Evolutionary conservation across 2,113 vertebrate genomes (phyloP), one percentile per base, ranked within the genome.

Genomic region (Dolichallabes microphthalmus): DNA sequence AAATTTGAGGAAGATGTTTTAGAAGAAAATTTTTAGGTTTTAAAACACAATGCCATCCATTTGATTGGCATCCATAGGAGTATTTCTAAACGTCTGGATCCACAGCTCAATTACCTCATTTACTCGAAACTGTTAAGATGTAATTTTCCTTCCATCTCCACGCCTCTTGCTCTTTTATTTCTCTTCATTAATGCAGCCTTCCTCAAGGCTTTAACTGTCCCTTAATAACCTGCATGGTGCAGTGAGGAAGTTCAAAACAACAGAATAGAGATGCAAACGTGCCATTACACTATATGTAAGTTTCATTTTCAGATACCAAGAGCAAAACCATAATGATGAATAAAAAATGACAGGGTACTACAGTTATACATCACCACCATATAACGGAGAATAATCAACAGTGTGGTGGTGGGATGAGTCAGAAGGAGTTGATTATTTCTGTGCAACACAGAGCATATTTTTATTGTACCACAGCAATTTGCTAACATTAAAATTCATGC

Each of bases 151-250:
- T 30, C 74, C 8, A 35, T 52, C n/a, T 57, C 64, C 53, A 60
- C n/a, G 32, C 64, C 35, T 71, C 84, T 60, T 57, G 20, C 60
- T 73, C 53, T 80, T 85, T 73, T 80, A 61, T 80, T 58, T 52
- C 76, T 61, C 45, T 80, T 85, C 76, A 80, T 85, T 80, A 80
- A 27, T 39, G 27, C 35, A 30, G 82, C 27, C 39, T 80, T n/a
- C 53, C 84, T 80, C 14, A 25, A 71, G 84, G 77, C 84, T n/a
- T 80, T 68, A 55, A 27, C 25, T 58, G 17, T 39, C 45, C 82
- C 73, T 78, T 77, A 84, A 60, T 71, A 27, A 22, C 4, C 2
- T 10, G 9, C 58, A 64, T 27, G 30, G 58, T 50, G 58, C 60
- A 77, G 73, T 32, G n/a, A 61, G 82, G 69, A 27, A 32, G 57